Percentiles rank a stretch among this genome's conserved stretches.
Conservation (phyloP, 2,113 vertebrate species). For the Fregata magnificens region DNA sequence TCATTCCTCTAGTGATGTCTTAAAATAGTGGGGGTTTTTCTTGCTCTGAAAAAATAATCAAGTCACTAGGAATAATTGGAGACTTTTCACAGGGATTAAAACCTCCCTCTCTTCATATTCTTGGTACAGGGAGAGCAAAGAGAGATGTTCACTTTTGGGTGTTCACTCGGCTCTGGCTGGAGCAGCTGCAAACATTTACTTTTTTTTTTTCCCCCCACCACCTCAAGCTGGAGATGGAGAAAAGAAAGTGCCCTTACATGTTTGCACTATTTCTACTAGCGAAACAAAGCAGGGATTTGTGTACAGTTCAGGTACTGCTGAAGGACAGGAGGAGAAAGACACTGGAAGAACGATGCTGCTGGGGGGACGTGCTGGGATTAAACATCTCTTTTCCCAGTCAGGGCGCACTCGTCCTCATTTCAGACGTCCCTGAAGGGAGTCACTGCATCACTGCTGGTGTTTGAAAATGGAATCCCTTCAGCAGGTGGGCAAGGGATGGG, state of each 20-base stretch:
- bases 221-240: neutral
- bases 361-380: neutral
- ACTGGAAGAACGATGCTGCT: neutral
- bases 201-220: neutral
- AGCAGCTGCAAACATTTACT: neutral
- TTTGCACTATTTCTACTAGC: neutral
- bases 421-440: neutral
- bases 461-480: neutral
- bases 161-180: neutral
- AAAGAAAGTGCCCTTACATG: neutral
- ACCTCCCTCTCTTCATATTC: neutral
- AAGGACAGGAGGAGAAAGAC: neutral
- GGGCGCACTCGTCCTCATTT: neutral
- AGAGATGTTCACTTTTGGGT: neutral
- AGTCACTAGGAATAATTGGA: neutral
- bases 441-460: neutral
- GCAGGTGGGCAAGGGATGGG: neutral
- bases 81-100: neutral
- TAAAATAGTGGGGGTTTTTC: neutral
- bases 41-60: neutral
- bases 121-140: neutral
- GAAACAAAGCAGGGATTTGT: neutral
- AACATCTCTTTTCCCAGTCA: neutral
- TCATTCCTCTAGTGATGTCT: neutral
- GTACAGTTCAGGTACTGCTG: neutral